Evolutionary conservation across 2,113 vertebrate species (phyloP).

Genomic region (Hippocampus mohnikei): DNA sequence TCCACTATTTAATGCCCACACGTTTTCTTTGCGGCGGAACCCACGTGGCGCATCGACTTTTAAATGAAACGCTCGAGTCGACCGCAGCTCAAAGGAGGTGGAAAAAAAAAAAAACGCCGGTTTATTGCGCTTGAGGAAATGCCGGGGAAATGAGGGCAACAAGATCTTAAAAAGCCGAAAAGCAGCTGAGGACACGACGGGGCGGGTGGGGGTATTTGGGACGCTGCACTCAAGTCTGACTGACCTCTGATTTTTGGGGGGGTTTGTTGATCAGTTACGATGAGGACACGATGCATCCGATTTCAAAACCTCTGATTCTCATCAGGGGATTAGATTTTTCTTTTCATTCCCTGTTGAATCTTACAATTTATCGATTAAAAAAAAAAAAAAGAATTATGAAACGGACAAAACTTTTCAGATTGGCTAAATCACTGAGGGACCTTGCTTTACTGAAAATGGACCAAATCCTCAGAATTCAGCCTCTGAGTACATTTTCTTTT

Average conservation of each 20-base stretch:
- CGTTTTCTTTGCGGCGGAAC: background rate
- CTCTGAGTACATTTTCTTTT: too few species aligned
- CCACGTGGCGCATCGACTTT: slow-evolving; percentile 3
- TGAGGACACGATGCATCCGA: background rate
- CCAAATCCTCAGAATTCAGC: too few species aligned
- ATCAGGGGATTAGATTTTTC: background rate
- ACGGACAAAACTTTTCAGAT: too few species aligned
- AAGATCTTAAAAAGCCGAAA: background rate
- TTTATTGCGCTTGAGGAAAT: background rate
- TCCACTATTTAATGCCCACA: slow-evolving; percentile 4
- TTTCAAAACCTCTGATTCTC: background rate
- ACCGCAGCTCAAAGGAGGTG: background rate
- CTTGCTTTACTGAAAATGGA: too few species aligned
- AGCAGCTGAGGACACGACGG: background rate
- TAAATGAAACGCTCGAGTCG: slow-evolving; percentile 6
- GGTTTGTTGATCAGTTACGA: background rate
- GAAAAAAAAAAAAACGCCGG: background rate
- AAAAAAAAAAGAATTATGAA: too few species aligned
- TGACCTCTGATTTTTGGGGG: background rate
- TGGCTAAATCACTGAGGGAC: too few species aligned
- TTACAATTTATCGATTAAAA: too few species aligned
- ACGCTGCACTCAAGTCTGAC: background rate
- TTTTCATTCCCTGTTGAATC: too few species aligned
- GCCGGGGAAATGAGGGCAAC: background rate
- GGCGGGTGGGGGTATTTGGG: background rate